These are phyloP conservation scores for Kryphioiulus occultus DNA, from an alignment of 2,888 invertebrate species.

Conservation along the genomic window DNA sequence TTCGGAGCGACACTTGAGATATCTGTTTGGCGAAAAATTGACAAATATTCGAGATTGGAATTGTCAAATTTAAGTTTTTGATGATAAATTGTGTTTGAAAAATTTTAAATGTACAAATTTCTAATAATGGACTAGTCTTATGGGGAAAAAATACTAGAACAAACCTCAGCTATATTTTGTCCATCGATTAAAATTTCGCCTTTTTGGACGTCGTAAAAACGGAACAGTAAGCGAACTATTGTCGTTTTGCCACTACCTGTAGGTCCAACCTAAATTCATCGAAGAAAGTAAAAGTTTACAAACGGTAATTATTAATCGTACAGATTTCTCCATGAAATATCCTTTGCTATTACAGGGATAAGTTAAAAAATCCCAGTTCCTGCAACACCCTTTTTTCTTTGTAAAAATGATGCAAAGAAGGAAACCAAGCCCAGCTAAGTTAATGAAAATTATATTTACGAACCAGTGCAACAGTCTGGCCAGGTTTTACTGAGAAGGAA, in stretches of 20 bases:
- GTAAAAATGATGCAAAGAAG: not conserved
- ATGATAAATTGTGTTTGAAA: no score
- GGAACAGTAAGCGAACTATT: conserved; percentile 65
- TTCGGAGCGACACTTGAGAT: conserved; percentile 64
- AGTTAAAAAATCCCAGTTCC: no score
- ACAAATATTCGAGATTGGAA: not conserved
- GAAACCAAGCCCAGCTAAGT: not conserved
- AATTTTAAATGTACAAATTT: no score
- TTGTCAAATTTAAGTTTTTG: no score
- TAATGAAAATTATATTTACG: conserved; percentile 52
- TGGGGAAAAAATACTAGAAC: conserved; percentile 22
- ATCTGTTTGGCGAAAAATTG: conserved; percentile 59
- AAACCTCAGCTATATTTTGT: conserved; percentile 61
- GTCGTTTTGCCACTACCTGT: conserved; percentile 74
- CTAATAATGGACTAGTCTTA: no score
- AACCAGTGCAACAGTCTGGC: conserved; percentile 75
- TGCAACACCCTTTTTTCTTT: no score
- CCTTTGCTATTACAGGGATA: no score
- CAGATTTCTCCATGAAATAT: not conserved
- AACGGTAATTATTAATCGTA: not conserved
- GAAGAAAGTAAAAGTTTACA: conserved; percentile 33
- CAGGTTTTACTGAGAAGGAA: conserved; percentile 80
- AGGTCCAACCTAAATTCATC: conserved; percentile 74
- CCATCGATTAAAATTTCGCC: conserved; percentile 63
- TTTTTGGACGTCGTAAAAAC: conserved; percentile 64